Conservation (phyloP, 2,113 vertebrate genomes). For the Psammodynastes pulverulentus region DNA sequence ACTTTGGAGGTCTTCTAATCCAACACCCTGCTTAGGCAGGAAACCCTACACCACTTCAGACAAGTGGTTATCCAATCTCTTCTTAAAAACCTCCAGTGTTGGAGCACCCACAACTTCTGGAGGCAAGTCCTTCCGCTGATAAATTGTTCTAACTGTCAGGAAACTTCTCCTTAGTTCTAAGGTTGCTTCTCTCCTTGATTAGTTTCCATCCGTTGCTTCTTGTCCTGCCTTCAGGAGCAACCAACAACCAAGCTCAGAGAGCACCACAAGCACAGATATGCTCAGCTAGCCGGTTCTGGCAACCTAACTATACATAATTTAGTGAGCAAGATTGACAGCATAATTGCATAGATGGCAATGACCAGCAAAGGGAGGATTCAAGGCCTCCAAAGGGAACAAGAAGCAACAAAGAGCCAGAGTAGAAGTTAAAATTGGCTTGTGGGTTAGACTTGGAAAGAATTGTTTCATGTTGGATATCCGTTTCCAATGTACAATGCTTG, state of each 20-base stretch:
- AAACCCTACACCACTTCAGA: background rate
- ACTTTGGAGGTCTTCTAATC: background rate
- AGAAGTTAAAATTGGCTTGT: background rate
- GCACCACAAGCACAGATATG: background rate
- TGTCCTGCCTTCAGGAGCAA: background rate
- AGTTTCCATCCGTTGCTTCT: background rate
- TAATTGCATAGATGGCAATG: background rate
- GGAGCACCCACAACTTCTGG: too few relatives aligned
- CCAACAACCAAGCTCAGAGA: background rate
- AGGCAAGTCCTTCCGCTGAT: background rate
- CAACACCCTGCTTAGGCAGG: background rate
- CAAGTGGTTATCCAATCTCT: background rate
- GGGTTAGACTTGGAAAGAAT: background rate
- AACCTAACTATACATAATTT: background rate
- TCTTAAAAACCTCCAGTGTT: background rate
- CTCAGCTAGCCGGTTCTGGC: background rate
- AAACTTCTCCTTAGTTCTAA: background rate
- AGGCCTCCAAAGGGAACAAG: background rate
- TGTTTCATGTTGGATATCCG: background rate
- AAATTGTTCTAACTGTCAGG: background rate
- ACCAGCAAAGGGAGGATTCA: background rate
- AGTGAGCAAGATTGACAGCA: background rate
- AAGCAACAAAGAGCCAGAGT: background rate
- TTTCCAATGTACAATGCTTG: background rate
- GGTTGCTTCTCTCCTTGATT: background rate